Evolutionary conservation across 2,888 invertebrate genomes (phyloP).

Genomic region (Cantharis nigra): DNA sequence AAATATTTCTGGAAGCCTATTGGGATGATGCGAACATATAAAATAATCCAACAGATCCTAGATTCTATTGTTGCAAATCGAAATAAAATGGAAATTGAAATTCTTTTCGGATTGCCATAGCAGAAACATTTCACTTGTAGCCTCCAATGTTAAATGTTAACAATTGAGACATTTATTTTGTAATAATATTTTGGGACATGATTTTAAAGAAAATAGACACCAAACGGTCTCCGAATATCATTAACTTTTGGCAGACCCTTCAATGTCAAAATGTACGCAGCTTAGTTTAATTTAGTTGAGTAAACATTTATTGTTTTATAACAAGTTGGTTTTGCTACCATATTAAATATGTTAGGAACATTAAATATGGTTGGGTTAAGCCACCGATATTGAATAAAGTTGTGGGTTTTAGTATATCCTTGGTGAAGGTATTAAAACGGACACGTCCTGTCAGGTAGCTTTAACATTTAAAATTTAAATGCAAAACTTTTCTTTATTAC

Average conservation of each 20-base stretch:
- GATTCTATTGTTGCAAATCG: neutral
- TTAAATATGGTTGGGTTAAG: constrained; percentile 8
- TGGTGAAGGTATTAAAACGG: constrained; percentile 4
- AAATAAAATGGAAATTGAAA: neutral
- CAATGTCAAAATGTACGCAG: constrained; percentile 20
- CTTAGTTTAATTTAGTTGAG: constrained; percentile 16
- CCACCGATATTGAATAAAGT: constrained; percentile 4
- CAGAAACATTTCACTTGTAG: neutral
- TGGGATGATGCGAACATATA: neutral
- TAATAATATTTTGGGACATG: neutral
- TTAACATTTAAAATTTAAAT: constrained; percentile 1
- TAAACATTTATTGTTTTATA: constrained; percentile 22
- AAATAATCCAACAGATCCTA: neutral
- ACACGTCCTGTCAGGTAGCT: neutral
- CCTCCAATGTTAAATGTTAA: neutral
- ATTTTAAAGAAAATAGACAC: constrained; percentile 11
- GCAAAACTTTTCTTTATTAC: neutral
- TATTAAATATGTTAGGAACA: constrained; percentile 5
- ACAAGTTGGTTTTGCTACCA: constrained; percentile 7
- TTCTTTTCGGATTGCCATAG: neutral
- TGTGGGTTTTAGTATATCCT: constrained; percentile 1
- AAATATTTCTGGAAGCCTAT: neutral
- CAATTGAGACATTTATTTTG: neutral
- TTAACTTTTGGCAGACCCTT: constrained; percentile 22
- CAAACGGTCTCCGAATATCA: constrained; percentile 20